Percentiles rank a stretch among this genome's conserved stretches.
These are phyloP conservation scores for Thereva unica DNA, from an alignment of 2,888 invertebrate species.

Conservation along the genomic window DNA sequence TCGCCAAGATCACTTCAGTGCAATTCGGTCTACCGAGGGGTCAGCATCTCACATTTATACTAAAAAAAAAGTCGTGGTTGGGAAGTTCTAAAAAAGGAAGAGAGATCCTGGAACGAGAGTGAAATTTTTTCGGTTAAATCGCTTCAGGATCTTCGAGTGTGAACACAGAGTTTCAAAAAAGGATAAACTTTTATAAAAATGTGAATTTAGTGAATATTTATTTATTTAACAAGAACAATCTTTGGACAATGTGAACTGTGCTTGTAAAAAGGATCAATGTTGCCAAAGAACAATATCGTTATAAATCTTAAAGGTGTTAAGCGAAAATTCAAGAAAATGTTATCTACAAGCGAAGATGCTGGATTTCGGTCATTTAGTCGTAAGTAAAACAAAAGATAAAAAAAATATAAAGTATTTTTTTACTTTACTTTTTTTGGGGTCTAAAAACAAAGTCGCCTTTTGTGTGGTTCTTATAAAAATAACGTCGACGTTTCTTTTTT, in stretches of 20 bases:
- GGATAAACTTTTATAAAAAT: too few species aligned
- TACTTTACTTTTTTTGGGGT: conserved; percentile 15
- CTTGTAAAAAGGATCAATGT: conserved; percentile 14
- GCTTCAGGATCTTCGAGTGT: too few species aligned
- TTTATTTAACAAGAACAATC: too few species aligned
- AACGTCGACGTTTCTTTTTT: too few species aligned
- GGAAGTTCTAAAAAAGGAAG: too few species aligned
- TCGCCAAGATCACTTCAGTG: conserved; percentile 41
- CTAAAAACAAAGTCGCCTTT: neutral
- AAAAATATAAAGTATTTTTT: neutral
- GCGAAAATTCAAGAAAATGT: conserved; percentile 49
- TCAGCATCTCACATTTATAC: conserved; percentile 40
- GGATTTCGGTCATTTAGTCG: conserved; percentile 60
- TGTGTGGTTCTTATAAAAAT: neutral
- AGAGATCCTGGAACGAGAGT: too few species aligned
- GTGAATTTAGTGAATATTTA: too few species aligned
- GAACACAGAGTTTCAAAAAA: too few species aligned
- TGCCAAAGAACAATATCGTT: conserved; percentile 24
- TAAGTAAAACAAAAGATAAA: conserved; percentile 49
- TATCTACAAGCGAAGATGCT: conserved; percentile 59
- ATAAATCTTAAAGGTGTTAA: conserved; percentile 4
- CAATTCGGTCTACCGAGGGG: conserved; percentile 43
- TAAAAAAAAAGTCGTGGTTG: neutral
- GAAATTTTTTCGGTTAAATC: too few species aligned
- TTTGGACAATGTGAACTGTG: neutral